Percentiles rank a stretch among this genome's conserved stretches.
Conservation (phyloP, 2,888 invertebrate species). For the Tachystola acroxantha region DNA sequence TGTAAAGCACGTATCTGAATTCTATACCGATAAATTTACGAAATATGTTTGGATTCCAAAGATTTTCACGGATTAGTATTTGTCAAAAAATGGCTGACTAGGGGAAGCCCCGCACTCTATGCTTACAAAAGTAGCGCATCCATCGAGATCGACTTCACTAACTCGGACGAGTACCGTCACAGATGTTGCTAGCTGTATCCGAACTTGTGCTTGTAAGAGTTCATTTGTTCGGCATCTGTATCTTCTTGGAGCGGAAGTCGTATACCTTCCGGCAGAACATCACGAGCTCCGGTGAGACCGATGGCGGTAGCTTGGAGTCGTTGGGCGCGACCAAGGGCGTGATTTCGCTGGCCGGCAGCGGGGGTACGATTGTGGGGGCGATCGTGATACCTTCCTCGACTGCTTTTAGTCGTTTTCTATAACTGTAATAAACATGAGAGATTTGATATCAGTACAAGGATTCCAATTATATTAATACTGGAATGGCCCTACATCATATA, state of each 20-base stretch:
- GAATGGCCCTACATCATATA: too few species aligned
- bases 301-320: slow-evolving; percentile 82
- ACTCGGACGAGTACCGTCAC: slow-evolving; percentile 18
- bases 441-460: background rate
- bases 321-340: slow-evolving; percentile 66
- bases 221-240: slow-evolving; percentile 73
- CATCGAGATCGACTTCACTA: slow-evolving; percentile 4
- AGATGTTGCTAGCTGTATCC: slow-evolving; percentile 28
- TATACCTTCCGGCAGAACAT: slow-evolving; percentile 96
- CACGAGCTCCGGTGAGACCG: slow-evolving; percentile 87
- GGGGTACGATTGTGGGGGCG: slow-evolving; percentile 86
- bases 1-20: too few species aligned
- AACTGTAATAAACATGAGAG: slow-evolving; percentile 79
- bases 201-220: slow-evolving; percentile 15
- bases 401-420: slow-evolving; percentile 88
- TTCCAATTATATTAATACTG: too few species aligned
- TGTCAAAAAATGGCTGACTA: too few species aligned
- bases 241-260: slow-evolving; percentile 93
- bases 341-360: slow-evolving; percentile 76
- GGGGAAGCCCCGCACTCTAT: too few species aligned
- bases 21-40: too few species aligned
- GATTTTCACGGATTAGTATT: too few species aligned
- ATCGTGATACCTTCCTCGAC: slow-evolving; percentile 86
- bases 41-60: too few species aligned
- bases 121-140: slow-evolving; percentile 12